These are phyloP conservation scores for Hippoglossus hippoglossus DNA, from an alignment of 2,797 vertebrate species.

Conservation along the genomic window DNA sequence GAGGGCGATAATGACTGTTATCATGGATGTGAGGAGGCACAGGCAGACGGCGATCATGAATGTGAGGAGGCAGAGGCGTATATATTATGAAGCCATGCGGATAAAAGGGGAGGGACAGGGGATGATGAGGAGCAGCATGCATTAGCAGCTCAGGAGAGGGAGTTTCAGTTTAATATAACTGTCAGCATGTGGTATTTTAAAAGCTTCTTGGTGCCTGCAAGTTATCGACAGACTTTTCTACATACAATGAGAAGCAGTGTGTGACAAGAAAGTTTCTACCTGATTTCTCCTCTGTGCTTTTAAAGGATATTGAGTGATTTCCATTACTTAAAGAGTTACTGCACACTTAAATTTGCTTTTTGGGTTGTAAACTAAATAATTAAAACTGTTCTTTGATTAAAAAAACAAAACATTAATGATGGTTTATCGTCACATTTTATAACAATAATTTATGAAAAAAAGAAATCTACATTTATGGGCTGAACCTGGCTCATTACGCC, in stretches of 20 bases:
- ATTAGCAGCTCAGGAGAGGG: slow-evolving; percentile 14
- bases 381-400: too few relatives aligned
- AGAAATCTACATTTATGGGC: too few relatives aligned
- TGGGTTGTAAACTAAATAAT: too few relatives aligned
- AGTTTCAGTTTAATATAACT: slow-evolving; percentile 44
- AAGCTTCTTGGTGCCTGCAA: slow-evolving; percentile 27
- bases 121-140: slow-evolving; percentile 28
- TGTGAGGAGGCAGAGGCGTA: slow-evolving; percentile 45
- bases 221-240: slow-evolving; percentile 31
- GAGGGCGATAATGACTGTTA: slow-evolving; percentile 69
- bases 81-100: slow-evolving; percentile 39
- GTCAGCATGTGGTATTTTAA: slow-evolving; percentile 47
- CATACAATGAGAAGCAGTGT: slow-evolving; percentile 29
- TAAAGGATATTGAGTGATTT: slow-evolving; percentile 2
- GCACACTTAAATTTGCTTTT: too few relatives aligned
- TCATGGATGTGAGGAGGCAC: slow-evolving; percentile 50
- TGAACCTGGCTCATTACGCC: too few relatives aligned
- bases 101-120: slow-evolving; percentile 9
- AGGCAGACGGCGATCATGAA: slow-evolving; percentile 38
- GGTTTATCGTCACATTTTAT: too few relatives aligned
- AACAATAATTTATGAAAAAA: too few relatives aligned
- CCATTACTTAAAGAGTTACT: neutral
- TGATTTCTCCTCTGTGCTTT: slow-evolving; percentile 26
- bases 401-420: too few relatives aligned
- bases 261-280: slow-evolving; percentile 29